Evolutionary conservation across 2,888 invertebrate genomes (phyloP).

Genomic region (Biston betularia): DNA sequence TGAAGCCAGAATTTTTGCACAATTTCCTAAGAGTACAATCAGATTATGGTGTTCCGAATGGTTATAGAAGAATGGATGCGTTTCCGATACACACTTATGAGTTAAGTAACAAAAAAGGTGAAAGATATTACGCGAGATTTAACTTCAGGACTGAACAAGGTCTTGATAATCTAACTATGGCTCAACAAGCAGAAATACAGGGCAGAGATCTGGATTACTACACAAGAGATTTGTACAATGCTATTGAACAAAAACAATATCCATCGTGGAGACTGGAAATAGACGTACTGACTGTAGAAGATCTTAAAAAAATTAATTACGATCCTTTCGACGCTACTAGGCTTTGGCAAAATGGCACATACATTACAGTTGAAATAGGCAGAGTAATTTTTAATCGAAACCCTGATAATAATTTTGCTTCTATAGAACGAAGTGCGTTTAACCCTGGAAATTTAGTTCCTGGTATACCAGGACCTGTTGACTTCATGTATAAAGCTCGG

Average conservation of each 20-base stretch:
- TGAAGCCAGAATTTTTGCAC: conserved; percentile 92
- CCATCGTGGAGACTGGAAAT: conserved; percentile 70
- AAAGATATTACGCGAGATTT: conserved; percentile 93
- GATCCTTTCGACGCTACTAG: conserved; percentile 69
- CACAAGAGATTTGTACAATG: conserved; percentile 89
- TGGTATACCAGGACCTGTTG: conserved; percentile 70
- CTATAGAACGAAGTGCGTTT: conserved; percentile 62
- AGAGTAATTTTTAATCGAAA: conserved; percentile 60
- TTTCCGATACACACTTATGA: conserved; percentile 97
- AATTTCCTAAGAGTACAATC: conserved; percentile 91
- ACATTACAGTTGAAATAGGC: conserved; percentile 61
- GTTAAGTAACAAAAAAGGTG: conserved; percentile 90
- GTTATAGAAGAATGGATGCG: conserved; percentile 95
- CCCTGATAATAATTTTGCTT: conserved; percentile 63
- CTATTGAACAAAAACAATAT: conserved; percentile 38
- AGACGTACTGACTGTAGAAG: conserved; percentile 61
- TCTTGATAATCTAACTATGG: conserved; percentile 89
- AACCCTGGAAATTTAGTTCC: conserved; percentile 71
- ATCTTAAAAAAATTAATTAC: conserved; percentile 59
- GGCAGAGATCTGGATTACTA: conserved; percentile 93
- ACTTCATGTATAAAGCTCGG: conserved; percentile 62
- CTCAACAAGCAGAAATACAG: conserved; percentile 88
- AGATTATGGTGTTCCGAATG: conserved; percentile 96
- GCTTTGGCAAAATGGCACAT: conserved; percentile 71
- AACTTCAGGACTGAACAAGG: conserved; percentile 96